Base-by-base conservation (phyloP, 1,140 invertebrate species). In the Zaprionus taronus region DNA sequence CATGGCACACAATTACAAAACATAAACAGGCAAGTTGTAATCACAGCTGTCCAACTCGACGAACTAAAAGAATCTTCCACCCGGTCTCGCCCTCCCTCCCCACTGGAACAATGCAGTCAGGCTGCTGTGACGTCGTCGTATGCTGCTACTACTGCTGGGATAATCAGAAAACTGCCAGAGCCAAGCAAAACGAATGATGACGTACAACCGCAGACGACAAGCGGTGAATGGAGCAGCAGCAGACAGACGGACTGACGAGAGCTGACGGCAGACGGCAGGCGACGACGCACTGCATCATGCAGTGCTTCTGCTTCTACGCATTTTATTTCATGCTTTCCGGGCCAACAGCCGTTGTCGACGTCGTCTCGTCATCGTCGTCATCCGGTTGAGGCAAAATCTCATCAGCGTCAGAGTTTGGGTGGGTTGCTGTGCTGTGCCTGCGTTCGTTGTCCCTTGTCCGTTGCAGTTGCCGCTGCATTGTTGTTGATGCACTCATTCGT, bases 21-120 rank as follows among this genome's bases (percentile, higher is more conserved):
- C 71, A 87, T 81, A 90, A 87, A 84, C 84, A 87, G 81, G 79
- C 89, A 84, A 81, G 85, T 87, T 90, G 84, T 90, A 87, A 87
- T 87, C 84, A 90, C 84, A 87, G 81, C 84, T 90, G 84, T 90
- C 84, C 78, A 73, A 77, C 64, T 57, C 73, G 72, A 69, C 57
- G 53, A 67, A 87, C 71, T 55, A 69, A 76, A 69, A 70, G 47
- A 51, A 51, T 51, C 24, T 24, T 51, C 47, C 20, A 51, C 3
- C 47, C 17, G n/a, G 15, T n/a, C 44, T 2, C 44, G 2, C 9
- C n/a, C 44, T 15, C 5, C 7, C n/a, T 2, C 47, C 2, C 47
- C 11, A 20, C 47, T 14, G 20, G 47, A 41, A 70, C 67, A 72
- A 72, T 72, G 57, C 38, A 31, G 71, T 44, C 71, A 26, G 36